phyloP scores from a whole-genome alignment of 2,888 invertebrate genomes.

The Tinea pellionella region DNA sequence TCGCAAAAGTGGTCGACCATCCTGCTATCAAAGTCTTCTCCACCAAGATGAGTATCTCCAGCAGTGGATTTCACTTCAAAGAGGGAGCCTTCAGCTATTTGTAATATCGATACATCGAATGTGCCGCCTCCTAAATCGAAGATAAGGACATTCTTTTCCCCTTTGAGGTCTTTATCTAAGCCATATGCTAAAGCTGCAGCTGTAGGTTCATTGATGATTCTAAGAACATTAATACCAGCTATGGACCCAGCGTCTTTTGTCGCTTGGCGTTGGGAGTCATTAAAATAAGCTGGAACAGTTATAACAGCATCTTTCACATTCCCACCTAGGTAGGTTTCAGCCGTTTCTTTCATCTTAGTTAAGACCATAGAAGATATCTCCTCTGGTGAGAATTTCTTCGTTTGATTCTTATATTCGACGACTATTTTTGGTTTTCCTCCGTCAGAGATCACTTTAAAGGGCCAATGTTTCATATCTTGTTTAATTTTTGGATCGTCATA shows the following conservation, averaged over 20 bases:
- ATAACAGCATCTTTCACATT: slow-evolving; percentile 81
- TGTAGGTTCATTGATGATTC: slow-evolving; percentile 93
- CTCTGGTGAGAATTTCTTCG: slow-evolving; percentile 82
- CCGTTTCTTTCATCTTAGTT: slow-evolving; percentile 85
- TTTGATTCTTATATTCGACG: slow-evolving; percentile 79
- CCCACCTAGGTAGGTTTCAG: slow-evolving; percentile 81
- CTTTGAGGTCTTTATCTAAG: slow-evolving; percentile 78
- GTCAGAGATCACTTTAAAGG: slow-evolving; percentile 78
- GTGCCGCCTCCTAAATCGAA: slow-evolving; percentile 89
- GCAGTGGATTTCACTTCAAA: slow-evolving; percentile 86
- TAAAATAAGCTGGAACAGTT: slow-evolving; percentile 87
- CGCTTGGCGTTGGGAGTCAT: slow-evolving; percentile 84
- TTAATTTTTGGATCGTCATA: slow-evolving; percentile 83
- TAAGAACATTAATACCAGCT: slow-evolving; percentile 86
- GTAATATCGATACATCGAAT: slow-evolving; percentile 91
- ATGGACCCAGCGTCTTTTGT: slow-evolving; percentile 91
- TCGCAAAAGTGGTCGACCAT: slow-evolving; percentile 82
- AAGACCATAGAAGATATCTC: slow-evolving; percentile 89
- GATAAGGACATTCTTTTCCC: slow-evolving; percentile 80
- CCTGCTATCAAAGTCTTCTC: slow-evolving; percentile 84
- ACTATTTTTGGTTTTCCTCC: slow-evolving; percentile 79
- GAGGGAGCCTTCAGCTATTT: slow-evolving; percentile 87
- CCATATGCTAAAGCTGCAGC: slow-evolving; percentile 90
- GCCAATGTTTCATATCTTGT: slow-evolving; percentile 87
- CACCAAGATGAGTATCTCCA: slow-evolving; percentile 84